A percentile compares a stretch with the other conserved stretches of the same genome.
Evolutionary conservation across 2,797 vertebrate genomes (phyloP).

Genomic region (Karalla daura): DNA sequence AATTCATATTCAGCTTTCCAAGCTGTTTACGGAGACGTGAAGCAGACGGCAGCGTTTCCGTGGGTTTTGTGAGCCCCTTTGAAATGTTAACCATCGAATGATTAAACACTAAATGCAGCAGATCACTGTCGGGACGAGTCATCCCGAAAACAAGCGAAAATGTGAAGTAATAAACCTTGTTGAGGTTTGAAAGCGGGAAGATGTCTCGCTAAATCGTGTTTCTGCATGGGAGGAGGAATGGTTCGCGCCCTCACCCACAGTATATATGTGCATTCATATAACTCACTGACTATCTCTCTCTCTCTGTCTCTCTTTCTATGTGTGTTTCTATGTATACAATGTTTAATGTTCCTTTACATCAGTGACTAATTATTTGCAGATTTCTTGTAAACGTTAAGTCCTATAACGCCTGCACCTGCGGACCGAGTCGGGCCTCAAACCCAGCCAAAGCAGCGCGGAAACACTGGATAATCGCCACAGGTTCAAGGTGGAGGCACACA

Average conservation of each 20-base stretch:
- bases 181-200: not conserved
- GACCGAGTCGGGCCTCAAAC: too few species aligned
- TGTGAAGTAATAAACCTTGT: conserved; percentile 8
- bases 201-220: not conserved
- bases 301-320: too few species aligned
- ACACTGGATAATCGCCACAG: too few species aligned
- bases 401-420: too few species aligned
- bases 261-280: not conserved
- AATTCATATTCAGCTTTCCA: not conserved
- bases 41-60: not conserved
- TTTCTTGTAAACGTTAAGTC: too few species aligned
- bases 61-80: conserved; percentile 10
- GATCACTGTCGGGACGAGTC: conserved; percentile 1
- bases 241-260: too few species aligned
- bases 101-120: not conserved
- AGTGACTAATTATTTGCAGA: too few species aligned
- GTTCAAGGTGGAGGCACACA: too few species aligned
- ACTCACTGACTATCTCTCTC: too few species aligned
- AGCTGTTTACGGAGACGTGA: not conserved
- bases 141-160: conserved; percentile 10
- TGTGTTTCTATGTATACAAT: too few species aligned
- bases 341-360: too few species aligned
- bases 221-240: not conserved
- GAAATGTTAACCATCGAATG: conserved; percentile 19
- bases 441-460: too few species aligned